Conservation (phyloP, 2,797 vertebrate genomes). For the Pitangus sulphuratus region DNA sequence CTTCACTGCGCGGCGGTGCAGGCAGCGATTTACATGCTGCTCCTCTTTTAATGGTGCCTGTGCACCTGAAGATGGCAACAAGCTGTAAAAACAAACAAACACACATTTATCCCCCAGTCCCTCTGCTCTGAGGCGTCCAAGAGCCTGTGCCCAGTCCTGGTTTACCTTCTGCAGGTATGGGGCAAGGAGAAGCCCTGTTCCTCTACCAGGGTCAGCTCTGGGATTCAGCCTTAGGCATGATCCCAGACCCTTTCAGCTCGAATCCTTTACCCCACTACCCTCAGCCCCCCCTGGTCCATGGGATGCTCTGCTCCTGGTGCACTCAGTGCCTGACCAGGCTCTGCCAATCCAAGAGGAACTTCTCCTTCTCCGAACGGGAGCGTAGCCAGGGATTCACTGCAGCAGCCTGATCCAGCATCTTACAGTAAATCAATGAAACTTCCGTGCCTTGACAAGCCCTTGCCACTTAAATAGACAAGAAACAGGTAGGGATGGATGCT, state of each 20-base stretch:
- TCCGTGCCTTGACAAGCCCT: slow-evolving; percentile 15
- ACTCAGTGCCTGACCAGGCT: accelerated
- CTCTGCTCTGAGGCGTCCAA: background rate
- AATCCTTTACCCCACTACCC: background rate
- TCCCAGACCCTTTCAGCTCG: accelerated
- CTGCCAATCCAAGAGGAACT: background rate
- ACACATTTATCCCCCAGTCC: background rate
- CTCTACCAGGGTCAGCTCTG: background rate
- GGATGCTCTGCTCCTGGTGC: background rate
- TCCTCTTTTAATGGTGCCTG: background rate
- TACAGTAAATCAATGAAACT: slow-evolving; percentile 26
- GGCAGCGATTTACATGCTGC: slow-evolving; percentile 8
- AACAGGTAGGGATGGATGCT: background rate
- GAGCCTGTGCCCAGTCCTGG: accelerated
- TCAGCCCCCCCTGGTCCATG: accelerated
- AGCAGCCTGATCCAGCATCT: background rate
- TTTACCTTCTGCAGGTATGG: accelerated
- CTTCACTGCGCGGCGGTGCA: background rate
- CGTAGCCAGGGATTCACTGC: background rate
- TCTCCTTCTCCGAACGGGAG: background rate
- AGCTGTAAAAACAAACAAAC: background rate
- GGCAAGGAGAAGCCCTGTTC: accelerated
- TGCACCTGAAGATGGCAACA: background rate
- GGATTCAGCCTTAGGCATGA: accelerated
- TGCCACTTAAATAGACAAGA: slow-evolving; percentile 1